These are phyloP conservation scores for Zaprionus lineosus DNA, from an alignment of 2,888 invertebrate species.

Conservation along the genomic window DNA sequence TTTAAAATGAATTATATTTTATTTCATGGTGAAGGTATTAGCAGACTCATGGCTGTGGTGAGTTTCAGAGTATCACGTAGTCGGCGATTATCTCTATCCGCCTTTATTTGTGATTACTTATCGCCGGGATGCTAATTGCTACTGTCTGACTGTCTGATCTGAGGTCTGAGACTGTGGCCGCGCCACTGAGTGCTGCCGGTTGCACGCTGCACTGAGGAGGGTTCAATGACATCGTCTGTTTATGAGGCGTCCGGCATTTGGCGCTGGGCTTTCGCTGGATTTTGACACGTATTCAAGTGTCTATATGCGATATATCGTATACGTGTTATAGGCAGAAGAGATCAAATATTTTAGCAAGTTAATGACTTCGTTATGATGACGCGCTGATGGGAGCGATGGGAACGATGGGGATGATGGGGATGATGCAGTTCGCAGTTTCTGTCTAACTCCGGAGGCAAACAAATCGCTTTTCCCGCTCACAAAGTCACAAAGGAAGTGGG, in stretches of 20 bases:
- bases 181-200: slow-evolving; percentile 18
- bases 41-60: too few relatives aligned
- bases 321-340: slow-evolving; percentile 1
- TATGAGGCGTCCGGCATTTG: slow-evolving; percentile 17
- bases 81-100: too few relatives aligned
- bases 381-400: slow-evolving; percentile 9
- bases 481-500: slow-evolving; percentile 37
- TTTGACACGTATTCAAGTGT: slow-evolving; percentile 37
- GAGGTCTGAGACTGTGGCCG: too few relatives aligned
- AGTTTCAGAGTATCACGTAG: too few relatives aligned
- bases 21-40: too few relatives aligned
- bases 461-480: slow-evolving; percentile 31
- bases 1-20: too few relatives aligned
- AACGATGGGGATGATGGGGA: slow-evolving; percentile 31
- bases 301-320: background rate
- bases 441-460: slow-evolving; percentile 24
- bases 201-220: slow-evolving; percentile 37
- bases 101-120: slow-evolving; percentile 43
- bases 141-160: too few relatives aligned
- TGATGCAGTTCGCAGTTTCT: slow-evolving; percentile 42
- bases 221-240: slow-evolving; percentile 63
- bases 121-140: slow-evolving; percentile 62
- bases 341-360: slow-evolving; percentile 37
- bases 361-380: slow-evolving; percentile 36
- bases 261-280: slow-evolving; percentile 37